Base-by-base conservation (phyloP, 2,888 invertebrate genomes). In the Sphecodes monilicornis region DNA sequence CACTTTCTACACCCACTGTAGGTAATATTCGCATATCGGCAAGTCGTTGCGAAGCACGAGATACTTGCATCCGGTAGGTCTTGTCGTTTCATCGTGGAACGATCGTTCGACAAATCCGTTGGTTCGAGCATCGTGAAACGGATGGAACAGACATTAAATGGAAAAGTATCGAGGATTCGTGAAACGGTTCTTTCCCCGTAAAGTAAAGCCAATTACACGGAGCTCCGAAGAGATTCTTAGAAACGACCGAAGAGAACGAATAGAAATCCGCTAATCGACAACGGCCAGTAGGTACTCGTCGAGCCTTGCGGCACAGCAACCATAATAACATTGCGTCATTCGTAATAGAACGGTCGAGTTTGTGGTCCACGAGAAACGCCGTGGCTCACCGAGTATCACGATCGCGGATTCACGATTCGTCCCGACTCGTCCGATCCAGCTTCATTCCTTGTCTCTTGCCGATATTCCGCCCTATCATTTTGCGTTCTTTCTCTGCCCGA, bases 311-410 rank as follows among this genome's bases (percentile, higher is more conserved):
- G 69, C 18, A 54, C 54, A 43, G 26, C 13, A 64, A 18, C 54
- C n/a, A 10, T 29, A 64, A 70, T 32, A 46, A 74, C 50, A 64
- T 32, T 39, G 64, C 11, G 69, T 57, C 46, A 41, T 50, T 60
- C 76, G 69, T 74, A 81, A 81, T 76, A 50, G 69, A 81, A 76
- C 50, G 60, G 41, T 43, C 41, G 54, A 76, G 76, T 50, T 80
- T 76, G 83, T 73, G 81, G 81, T 81, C 69, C 76, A 0, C 46
- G 36, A n/a, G 41, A 80, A 68, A 16, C 80, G n/a, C 18, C n/a
- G 16, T 46, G 64, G 2, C 1, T 18, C 16, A 8, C 32, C 32
- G 66, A 18, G 32, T 29, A 72, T 68, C 73, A 54, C 36, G 39
- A 83, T 73, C 41, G 26, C 18, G 29, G n/a, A 77, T 60, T 76